A percentile compares a stretch with the other conserved stretches of the same genome.
Conservation (phyloP, 2,888 invertebrate species). For the Coecobrya sp. region DNA sequence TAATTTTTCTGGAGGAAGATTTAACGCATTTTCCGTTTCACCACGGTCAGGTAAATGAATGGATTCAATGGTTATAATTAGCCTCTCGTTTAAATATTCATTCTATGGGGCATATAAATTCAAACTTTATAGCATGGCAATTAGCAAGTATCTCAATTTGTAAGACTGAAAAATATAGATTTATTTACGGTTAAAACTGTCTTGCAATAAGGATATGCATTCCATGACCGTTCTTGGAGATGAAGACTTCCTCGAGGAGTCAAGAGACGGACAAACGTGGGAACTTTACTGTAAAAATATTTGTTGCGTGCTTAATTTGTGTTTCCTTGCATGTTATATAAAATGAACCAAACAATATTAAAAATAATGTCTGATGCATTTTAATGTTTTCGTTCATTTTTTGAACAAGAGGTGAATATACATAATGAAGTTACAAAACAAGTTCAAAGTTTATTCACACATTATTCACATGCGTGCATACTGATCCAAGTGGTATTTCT, state of each 20-base stretch:
- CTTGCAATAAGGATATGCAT: constrained; percentile 90
- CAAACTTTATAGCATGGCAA: too few relatives aligned
- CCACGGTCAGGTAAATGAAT: constrained; percentile 82
- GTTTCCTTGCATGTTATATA: not conserved
- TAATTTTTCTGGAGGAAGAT: constrained; percentile 88
- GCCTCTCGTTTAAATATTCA: constrained; percentile 92
- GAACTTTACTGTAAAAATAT: constrained; percentile 88
- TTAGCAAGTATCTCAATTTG: not conserved
- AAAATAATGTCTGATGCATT: not conserved
- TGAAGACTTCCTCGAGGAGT: constrained; percentile 89
- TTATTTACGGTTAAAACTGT: constrained; percentile 87
- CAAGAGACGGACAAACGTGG: constrained; percentile 88
- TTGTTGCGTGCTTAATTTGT: not conserved
- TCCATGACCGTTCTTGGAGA: constrained; percentile 90
- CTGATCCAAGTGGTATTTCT: constrained; percentile 98
- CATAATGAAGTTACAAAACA: constrained; percentile 4
- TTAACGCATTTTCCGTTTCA: constrained; percentile 88
- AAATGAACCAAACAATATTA: not conserved
- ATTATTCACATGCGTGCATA: constrained; percentile 85
- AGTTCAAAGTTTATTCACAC: not conserved
- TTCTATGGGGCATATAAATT: constrained; percentile 30
- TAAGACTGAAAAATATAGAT: not conserved
- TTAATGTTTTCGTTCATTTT: not conserved
- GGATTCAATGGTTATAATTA: constrained; percentile 89
- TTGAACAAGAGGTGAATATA: not conserved